Evolutionary conservation across 2,797 vertebrate species (phyloP), one percentile per base, ranked within the genome.

Genomic region (Cacajao melanocephalus): DNA sequence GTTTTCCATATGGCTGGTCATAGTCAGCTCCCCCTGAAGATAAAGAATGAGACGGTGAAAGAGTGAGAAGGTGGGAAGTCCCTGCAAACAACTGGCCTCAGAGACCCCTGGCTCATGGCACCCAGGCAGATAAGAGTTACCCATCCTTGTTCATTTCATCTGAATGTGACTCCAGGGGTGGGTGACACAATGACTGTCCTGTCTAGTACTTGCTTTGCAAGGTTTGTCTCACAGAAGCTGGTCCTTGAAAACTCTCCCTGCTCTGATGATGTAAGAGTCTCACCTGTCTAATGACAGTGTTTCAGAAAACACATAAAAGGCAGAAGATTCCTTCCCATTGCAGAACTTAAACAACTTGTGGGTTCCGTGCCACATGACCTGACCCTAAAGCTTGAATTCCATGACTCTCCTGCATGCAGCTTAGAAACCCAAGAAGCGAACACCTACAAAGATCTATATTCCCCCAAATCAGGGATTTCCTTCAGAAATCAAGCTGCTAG

Each of bases 1-100:
- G 96, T 91, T 99, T 98, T 99, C 99, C 99, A 99, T 99, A 91
- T 99, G 99, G 0, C 97, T 98, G 78, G 99, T 99, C 99, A 99
- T 99, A 24, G 99, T 99, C 88, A 99, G 98, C 80, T 99, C 99
- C 52, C 99, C 99, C 99, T 99, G 97, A 41, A 92, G 48, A 79
- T 57, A 90, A 55, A 94, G 24, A 61, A 67, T n/a, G 28, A 8
- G 44, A 73, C 48, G 24, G 41, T 46, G 52, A 14, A n/a, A 58
- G 41, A 58, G 46, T 93, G 81, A 96, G 50, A 46, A 48, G 46
- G 39, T 15, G 41, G 78, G 10, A 93, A 2, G 22, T 91, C 58
- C 17, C 10, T 41, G 36, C 39, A 73, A 82, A 58, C 4, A 81
- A 6, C 33, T 1, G 14, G 13, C 7, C 39, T 22, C 22, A 22